Evolutionary conservation across 1,140 invertebrate species (phyloP).

Genomic region (Mercenaria mercenaria): DNA sequence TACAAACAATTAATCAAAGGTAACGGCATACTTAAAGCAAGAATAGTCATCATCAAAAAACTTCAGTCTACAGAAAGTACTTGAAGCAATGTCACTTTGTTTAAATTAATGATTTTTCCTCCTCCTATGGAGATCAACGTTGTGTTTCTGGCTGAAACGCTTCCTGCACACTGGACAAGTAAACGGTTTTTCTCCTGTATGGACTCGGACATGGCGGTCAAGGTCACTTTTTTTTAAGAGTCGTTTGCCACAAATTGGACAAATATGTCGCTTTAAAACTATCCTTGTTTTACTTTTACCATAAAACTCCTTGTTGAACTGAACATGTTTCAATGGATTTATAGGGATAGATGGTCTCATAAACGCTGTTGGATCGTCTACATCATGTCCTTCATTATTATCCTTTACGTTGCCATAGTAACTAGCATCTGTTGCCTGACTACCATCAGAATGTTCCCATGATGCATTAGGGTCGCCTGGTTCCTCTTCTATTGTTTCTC

Average conservation of each 20-base stretch:
- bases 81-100: too few relatives aligned
- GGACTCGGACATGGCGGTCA: conserved; percentile 16
- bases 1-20: too few relatives aligned
- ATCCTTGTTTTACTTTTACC: conserved; percentile 45
- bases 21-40: too few relatives aligned
- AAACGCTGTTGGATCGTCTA: background rate
- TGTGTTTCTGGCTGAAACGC: conserved; percentile 31
- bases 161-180: background rate
- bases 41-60: too few relatives aligned
- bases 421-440: background rate
- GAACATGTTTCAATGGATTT: conserved; percentile 34
- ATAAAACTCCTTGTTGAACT: conserved; percentile 61
- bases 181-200: conserved; percentile 52
- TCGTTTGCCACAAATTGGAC: conserved; percentile 39
- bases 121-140: background rate
- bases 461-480: background rate
- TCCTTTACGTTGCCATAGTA: background rate
- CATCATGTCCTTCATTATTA: background rate
- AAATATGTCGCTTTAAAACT: conserved; percentile 47
- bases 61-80: too few relatives aligned
- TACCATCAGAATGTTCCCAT: background rate
- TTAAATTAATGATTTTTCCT: background rate
- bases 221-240: conserved; percentile 54
- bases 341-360: conserved; percentile 42
- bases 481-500: background rate